phyloP scores from a whole-genome alignment of 2,113 vertebrate species.

The Pleuronectes platessa region DNA sequence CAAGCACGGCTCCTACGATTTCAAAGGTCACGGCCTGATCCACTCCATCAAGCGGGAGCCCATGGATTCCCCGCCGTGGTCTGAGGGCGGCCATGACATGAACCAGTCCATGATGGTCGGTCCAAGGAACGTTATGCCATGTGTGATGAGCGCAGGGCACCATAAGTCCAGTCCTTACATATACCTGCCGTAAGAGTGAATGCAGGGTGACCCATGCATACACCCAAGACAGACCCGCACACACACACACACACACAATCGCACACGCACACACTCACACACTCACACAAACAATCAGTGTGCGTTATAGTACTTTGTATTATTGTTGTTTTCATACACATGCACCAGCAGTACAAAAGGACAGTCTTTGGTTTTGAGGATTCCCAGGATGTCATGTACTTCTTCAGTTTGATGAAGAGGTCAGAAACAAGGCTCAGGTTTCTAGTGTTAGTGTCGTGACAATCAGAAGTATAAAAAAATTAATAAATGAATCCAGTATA shows the following conservation, averaged over 20 bases:
- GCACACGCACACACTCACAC: conserved; percentile 5
- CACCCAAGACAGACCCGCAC: conserved; percentile 6
- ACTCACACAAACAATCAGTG: conserved; percentile 23
- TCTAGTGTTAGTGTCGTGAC: conserved; percentile 64
- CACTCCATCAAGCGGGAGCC: conserved; percentile 92
- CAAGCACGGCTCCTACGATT: conserved; percentile 78
- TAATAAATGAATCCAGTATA: conserved; percentile 24
- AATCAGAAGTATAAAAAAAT: conserved; percentile 58
- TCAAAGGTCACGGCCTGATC: conserved; percentile 84
- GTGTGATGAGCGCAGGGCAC: conserved; percentile 72
- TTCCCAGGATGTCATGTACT: conserved; percentile 51
- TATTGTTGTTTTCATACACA: conserved; percentile 9
- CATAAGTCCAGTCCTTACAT: conserved; percentile 79
- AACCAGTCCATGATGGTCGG: conserved; percentile 67
- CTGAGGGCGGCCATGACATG: conserved; percentile 73
- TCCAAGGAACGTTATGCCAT: conserved; percentile 81
- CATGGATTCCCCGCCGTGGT: conserved; percentile 87
- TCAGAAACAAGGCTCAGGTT: conserved; percentile 73
- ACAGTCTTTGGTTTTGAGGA: conserved; percentile 25
- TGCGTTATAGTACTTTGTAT: conserved; percentile 44
- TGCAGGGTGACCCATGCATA: background rate
- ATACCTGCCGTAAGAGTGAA: conserved; percentile 75
- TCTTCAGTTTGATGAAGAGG: conserved; percentile 54
- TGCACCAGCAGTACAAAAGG: conserved; percentile 63
- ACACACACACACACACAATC: conserved; percentile 3